Evolutionary conservation across 2,113 vertebrate genomes (phyloP), one percentile per base, ranked within the genome.

Genomic region (Chaetura pelagica): DNA sequence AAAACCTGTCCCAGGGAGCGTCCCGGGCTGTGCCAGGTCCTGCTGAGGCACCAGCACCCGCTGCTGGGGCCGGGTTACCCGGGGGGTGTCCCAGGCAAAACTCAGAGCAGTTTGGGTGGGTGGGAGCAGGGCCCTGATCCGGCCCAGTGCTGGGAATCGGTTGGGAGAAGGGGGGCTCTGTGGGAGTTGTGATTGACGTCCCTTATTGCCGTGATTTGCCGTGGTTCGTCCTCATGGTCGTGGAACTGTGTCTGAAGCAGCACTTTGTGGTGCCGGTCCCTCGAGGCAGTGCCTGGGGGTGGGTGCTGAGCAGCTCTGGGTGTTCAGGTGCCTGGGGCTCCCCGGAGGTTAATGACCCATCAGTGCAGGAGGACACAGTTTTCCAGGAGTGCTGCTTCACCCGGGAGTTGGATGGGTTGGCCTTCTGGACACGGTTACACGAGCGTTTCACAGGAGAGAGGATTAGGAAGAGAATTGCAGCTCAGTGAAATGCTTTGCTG

Each of bases 191-290:
- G 68, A 2, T 51, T 62, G 22, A 59, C 54, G 58, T 24, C 68
- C 5, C 0, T 7, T 2, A 2, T 3, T 10, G 59, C 15, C 6
- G 1, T 0, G 1, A 4, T 13, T 29, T 38, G 10, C 38, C 3
- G 0, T 32, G 2, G 29, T 58, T 81, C 54, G 46, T 12, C 26
- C 8, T 91, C 6, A 0, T 35, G 23, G 44, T 40, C 10, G 0
- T 7, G 7, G 35, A 75, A 24, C 23, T 49, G 22, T 12, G 12
- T 51, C 24, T 23, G 22, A 51, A 51, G 46, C 46, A 42, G 40
- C 40, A 9, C 11, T 48, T 21, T 48, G 20, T 48, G 46, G 46
- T 48, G 46, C 10, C 46, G 21, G 46, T 48, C 21, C 46, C 46
- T 48, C 46, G 21, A 8, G 46, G 19, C 46, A 48, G 19, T 20